Evolutionary conservation across 2,113 vertebrate genomes (phyloP), one percentile per base, ranked within the genome.

Genomic region (Glaucomys volans): DNA sequence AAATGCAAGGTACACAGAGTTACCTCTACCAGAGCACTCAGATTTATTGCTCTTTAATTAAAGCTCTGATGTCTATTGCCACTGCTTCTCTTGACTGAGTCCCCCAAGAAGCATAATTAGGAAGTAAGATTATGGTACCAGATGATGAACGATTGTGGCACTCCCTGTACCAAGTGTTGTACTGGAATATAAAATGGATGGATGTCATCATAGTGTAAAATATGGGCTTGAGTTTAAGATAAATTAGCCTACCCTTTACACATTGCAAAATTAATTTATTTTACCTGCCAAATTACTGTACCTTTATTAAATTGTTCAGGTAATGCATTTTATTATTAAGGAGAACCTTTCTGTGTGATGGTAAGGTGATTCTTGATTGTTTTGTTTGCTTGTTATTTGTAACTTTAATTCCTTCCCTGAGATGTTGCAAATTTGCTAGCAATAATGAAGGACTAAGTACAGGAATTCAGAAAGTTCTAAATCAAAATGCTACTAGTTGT

Each of bases 151-250:
- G 97, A 97, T 92, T 64, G 32, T 74, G 95, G 77, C 90, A 94
- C 85, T 98, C 95, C 62, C 52, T 95, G 76, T 96, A 94, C 97
- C 94, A 97, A 97, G 83, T 93, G 80, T 59, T 83, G 52, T 90
- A 96, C 96, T 82, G 94, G 98, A 98, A 97, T 97, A 97, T 93
- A 91, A 98, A 98, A 97, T 97, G 98, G 97, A 98, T 98, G 96
- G 88, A 97, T 98, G 98, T 98, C 98, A 98, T 97, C 93, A 84
- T 50, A 67, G 77, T 97, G 77, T 98, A 98, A 98, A 97, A 96
- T 97, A 97, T 95, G 90, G 97, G 95, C 96, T 97, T 97, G 93
- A 88, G 18, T 90, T 95, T 95, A 97, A 97, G 95, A 98, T 96
- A 97, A 97, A 98, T 98, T 98, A 97, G 82, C 90, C 11, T 97